Conservation (phyloP, 2,888 invertebrate species). For the Athalia cordata region DNA sequence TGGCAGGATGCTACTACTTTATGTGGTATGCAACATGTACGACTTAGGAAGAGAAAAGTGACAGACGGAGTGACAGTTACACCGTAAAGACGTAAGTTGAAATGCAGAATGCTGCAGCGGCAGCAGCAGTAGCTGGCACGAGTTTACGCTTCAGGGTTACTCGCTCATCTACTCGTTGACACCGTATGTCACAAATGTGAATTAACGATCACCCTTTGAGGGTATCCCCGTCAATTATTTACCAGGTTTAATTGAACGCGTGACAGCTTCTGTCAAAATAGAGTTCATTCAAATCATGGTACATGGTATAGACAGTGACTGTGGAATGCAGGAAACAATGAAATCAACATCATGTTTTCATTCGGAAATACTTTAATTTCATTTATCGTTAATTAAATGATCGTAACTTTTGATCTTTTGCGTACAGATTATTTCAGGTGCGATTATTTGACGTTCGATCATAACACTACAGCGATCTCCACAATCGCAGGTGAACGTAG, state of each 20-base stretch:
- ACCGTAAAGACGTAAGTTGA: background rate
- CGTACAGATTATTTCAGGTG: too few species aligned
- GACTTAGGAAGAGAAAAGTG: conserved; percentile 3
- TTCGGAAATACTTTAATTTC: too few species aligned
- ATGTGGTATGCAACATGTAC: too few species aligned
- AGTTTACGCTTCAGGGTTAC: conserved; percentile 3
- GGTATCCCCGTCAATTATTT: conserved; percentile 32
- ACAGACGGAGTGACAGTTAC: conserved; percentile 18
- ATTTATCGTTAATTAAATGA: too few species aligned
- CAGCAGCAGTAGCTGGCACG: background rate
- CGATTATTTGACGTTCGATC: too few species aligned
- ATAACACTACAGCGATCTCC: too few species aligned
- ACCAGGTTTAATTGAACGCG: conserved; percentile 36
- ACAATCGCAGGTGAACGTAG: too few species aligned
- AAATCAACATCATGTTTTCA: too few species aligned
- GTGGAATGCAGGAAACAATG: too few species aligned
- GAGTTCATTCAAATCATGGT: conserved; percentile 16
- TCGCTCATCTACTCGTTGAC: conserved; percentile 27
- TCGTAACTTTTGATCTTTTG: too few species aligned
- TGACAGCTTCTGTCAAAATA: conserved; percentile 35
- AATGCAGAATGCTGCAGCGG: background rate
- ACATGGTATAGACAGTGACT: too few species aligned
- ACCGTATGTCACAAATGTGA: conserved; percentile 34
- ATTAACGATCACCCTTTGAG: conserved; percentile 30
- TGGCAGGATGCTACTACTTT: background rate